Evolutionary conservation across 2,888 invertebrate genomes (phyloP), one percentile per base, ranked within the genome.

Genomic region (Tenthredo amoena): DNA sequence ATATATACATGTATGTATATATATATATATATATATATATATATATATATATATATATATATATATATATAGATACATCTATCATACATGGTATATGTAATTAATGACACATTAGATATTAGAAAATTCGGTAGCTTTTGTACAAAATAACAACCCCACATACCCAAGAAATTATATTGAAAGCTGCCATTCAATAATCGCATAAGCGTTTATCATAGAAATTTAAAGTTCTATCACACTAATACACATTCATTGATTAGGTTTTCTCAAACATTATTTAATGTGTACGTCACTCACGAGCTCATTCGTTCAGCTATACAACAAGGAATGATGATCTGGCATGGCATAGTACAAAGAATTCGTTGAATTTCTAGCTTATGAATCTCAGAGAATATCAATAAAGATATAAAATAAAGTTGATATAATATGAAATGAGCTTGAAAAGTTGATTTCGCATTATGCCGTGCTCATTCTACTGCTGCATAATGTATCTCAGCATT

Each of bases 61-160:
- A 55, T 55, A 40, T 72, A 34, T n/a, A 77, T 55, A 55, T 26
- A 50, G 50, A 77, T 77, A 77, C 77, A 77, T 50, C 77, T 77
- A 55, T 77, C 2, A 55, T 77, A 77, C 77, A 77, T 77, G 34
- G 15, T 77, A 74, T 26, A 40, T 12, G 15, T 47, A 55, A 77
- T 77, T 21, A 43, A 74, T 74, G 74, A 74, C 74, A 74, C 74
- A 74, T 43, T 43, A 74, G 6, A 74, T 3, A n/a, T 50, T 31
- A 50, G 77, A 77, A 31, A 77, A 50, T 50, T 47, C 26, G 43
- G 26, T 43, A 74, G 40, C 12, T 43, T 21, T 43, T 21, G 18
- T 43, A 74, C 26, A 74, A 74, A 74, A 40, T 40, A 74, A 34
- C 6, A 15, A 34, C 18, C 34, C 12, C 68, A 68, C 68, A 18